Base-by-base conservation (phyloP, 2,113 vertebrate species). In the Echinops telfairi region DNA sequence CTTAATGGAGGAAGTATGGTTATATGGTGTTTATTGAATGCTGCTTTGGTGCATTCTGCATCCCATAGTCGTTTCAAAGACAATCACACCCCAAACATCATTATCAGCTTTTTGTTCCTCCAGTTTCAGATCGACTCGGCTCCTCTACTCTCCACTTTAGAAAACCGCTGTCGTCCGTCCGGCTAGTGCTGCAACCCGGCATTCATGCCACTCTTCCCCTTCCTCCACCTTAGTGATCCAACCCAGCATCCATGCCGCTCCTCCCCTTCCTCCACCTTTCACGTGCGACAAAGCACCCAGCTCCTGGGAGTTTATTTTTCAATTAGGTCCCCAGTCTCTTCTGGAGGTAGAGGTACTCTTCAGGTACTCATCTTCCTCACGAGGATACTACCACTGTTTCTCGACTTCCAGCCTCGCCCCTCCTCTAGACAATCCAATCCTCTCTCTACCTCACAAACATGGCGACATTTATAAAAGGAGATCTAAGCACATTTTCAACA, bases 1-100 rank as follows among this genome's bases (percentile, higher is more conserved):
- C 82, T 81, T 66, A 78, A 77, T 58, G 83, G n/a, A 70, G 68
- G 70, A 66, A 88, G 53, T 83, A 70, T 33, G 92, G 70, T 19
- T 84, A 40, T 36, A 15, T 90, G 82, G 89, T 64, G 86, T 58
- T 68, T 23, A 62, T 27, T 87, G 14, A 79, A 77, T 2, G 73
- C 66, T n/a, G 68, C 8, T 22, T 20, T 53, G 47, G 10, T 53
- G 47, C 10, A 53, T 53, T 53, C 12, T 53, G 47, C 47, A 53
- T 62, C 43, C 38, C 77, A 33, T 36, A 4, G n/a, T 6, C 29
- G 25, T 40, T 75, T 75, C 87, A 31, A 68, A 75, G 77, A n/a
- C 81, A 76, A 4, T 75, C 33, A 58, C 6, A 66, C 53, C 12
- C 14, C 17, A 57, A 43, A 62, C 57, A 23, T 14, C 64, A 79